Conservation (phyloP, 2,797 vertebrate genomes). For the Sus cebifrons region DNA sequence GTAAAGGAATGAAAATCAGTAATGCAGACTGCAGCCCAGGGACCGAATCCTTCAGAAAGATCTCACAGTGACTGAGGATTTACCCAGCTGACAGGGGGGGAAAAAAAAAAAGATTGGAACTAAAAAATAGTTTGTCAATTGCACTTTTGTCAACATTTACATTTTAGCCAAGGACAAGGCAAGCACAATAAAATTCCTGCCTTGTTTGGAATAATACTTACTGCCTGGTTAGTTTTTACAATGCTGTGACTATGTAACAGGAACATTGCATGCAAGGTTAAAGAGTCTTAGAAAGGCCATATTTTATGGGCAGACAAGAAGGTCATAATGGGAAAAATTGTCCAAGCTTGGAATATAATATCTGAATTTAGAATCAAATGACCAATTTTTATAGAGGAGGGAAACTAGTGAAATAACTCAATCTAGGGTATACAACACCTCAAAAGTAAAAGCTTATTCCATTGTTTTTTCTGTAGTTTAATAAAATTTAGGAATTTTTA, state of each 20-base stretch:
- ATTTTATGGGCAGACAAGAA: not conserved
- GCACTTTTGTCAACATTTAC: not conserved
- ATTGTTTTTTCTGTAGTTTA: not conserved
- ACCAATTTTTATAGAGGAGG: not conserved
- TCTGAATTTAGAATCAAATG: not conserved
- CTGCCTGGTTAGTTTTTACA: not conserved
- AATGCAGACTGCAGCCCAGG: not conserved
- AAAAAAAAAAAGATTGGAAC: not conserved
- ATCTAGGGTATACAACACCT: not conserved
- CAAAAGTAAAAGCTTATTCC: not conserved
- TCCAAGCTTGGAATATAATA: not conserved
- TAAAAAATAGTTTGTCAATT: not conserved
- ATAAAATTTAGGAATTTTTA: not conserved
- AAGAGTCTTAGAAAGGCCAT: not conserved
- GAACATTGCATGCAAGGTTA: not conserved
- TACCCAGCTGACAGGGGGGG: not conserved
- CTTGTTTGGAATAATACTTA: not conserved
- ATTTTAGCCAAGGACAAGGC: slow-evolving; percentile 6
- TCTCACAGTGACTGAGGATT: not conserved
- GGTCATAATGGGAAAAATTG: not conserved
- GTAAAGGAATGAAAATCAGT: not conserved
- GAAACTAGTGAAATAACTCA: not conserved
- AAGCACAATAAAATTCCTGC: not conserved
- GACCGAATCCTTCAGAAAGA: not conserved
- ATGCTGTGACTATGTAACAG: not conserved